phyloP scores from a whole-genome alignment of 1,140 invertebrate genomes.

The Temnothorax nylanderi region DNA sequence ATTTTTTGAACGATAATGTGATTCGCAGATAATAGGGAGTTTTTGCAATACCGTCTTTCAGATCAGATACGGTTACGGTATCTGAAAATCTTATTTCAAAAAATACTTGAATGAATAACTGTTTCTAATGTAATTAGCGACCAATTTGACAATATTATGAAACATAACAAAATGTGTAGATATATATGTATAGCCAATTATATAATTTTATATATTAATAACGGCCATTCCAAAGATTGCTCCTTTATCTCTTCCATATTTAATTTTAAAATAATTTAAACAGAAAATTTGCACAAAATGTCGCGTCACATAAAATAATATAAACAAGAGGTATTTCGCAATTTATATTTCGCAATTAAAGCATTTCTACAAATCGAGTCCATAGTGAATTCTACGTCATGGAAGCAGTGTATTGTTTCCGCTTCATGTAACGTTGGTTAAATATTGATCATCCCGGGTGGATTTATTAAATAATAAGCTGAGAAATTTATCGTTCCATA shows the following conservation, averaged over 20 bases:
- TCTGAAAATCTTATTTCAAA: not conserved
- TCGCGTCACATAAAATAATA: not conserved
- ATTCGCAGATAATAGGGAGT: too few relatives aligned
- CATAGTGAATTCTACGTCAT: not conserved
- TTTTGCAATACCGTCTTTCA: too few relatives aligned
- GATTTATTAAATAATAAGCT: slow-evolving; percentile 44
- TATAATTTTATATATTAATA: not conserved
- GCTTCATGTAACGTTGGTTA: slow-evolving; percentile 16
- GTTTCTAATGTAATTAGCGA: not conserved
- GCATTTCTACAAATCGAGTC: slow-evolving; percentile 7
- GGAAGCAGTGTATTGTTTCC: slow-evolving; percentile 10
- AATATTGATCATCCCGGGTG: not conserved
- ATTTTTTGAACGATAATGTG: too few relatives aligned
- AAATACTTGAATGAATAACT: not conserved
- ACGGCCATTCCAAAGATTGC: not conserved
- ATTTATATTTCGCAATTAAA: not conserved
- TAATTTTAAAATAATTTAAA: not conserved
- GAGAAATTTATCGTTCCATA: not conserved
- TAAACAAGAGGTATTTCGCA: not conserved
- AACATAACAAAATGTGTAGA: not conserved
- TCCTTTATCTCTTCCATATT: not conserved
- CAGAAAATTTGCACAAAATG: slow-evolving; percentile 5
- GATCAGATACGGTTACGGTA: too few relatives aligned
- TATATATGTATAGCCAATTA: not conserved
- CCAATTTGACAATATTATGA: not conserved